Evolutionary conservation across 2,113 vertebrate species (phyloP), one percentile per base, ranked within the genome.

Genomic region (Seriola dumerili): DNA sequence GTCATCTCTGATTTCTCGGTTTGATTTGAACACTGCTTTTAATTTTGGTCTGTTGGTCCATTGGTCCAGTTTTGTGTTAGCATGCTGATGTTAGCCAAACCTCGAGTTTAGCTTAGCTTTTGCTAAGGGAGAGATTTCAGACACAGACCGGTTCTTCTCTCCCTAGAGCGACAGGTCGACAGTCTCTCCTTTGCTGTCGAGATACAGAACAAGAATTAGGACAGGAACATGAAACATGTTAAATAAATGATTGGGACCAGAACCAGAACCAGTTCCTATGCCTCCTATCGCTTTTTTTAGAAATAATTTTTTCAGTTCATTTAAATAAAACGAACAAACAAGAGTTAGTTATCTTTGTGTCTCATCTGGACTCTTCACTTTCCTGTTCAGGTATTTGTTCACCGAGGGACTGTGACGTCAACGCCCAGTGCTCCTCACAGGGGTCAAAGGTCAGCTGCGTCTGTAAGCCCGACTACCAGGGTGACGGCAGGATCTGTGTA

Each of bases 401-500:
- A 3, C 6, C 75, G 1, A 95, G 91, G 2, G 94, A 95, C 3
- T 99, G 98, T 44, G 95, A 96, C 10, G 25, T 81, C 0, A 87
- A 96, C 2, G 98, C 97, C 14, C 80, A 70, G 7, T 99, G 98
- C 76, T 94, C 92, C 13, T 75, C 58, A 19, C 85, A 88, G 63
- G 92, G 85, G 3, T 64, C 81, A n/a, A 95, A 44, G 32, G 64
- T 96, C 72, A 89, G 81, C 1, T 99, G 98, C 14, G 89, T 34
- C 25, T 99, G 98, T 89, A 96, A 94, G 69, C 79, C 93, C 0
- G 96, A 95, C 58, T 98, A 95, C 42, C 72, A 95, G 40, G 98
- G 98, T 1, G 95, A 99, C 1, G 98, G 98, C 4, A 94, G 46
- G 19, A 73, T 97, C 55, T 99, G 98, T 67, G 84, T 96, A 67